Base-by-base conservation (phyloP, 2,888 invertebrate genomes). In the Cephus runcator region DNA sequence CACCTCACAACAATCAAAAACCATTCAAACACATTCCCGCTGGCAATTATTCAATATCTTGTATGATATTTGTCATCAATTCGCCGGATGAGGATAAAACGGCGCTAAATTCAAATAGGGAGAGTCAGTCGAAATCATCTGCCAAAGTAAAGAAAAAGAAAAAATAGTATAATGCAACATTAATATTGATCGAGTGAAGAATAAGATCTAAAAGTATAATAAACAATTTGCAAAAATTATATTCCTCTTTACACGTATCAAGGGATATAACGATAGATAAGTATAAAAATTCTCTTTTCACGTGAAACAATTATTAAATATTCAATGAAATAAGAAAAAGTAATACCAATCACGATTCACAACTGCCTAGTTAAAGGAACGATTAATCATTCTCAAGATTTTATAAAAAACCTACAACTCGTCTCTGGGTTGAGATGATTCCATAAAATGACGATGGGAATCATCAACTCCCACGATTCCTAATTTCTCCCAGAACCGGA, bases 401-500 rank as follows among this genome's bases (percentile, higher is more conserved):
- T 56, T 0, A 23, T 23, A 36, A 9, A 9, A 23, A 56, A 9
- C 0, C 12, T 83, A 87, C 23, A 87, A 79, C 69, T 87, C 87
- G 31, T 87, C 87, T 73, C 81, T 87, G 12, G 23, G 3, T 31
- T 33, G 56, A 6, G 56, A 56, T 2, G 56, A 56, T 2, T 56
- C 56, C 23, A 9, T 2, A 56, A 56, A 56, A 23, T 56, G 3
- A 12, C 4, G 6, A 23, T 56, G 15, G 6, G 4, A 4, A 23
- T 23, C 56, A 2, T 56, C 9, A 9, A 56, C 23, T 23, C 56
- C 56, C 56, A 56, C 56, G 15, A 56, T 15, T 0, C 56, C 93
- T 31, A 95, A 85, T 6, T 91, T 89, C 33, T 92, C 92, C 96
- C 96, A 96, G 81, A 95, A 94, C 35, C 94, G 90, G 0, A 94